These are phyloP conservation scores for Pygoscelis antarcticus DNA, from an alignment of 2,113 vertebrate genomes.

Conservation along the genomic window DNA sequence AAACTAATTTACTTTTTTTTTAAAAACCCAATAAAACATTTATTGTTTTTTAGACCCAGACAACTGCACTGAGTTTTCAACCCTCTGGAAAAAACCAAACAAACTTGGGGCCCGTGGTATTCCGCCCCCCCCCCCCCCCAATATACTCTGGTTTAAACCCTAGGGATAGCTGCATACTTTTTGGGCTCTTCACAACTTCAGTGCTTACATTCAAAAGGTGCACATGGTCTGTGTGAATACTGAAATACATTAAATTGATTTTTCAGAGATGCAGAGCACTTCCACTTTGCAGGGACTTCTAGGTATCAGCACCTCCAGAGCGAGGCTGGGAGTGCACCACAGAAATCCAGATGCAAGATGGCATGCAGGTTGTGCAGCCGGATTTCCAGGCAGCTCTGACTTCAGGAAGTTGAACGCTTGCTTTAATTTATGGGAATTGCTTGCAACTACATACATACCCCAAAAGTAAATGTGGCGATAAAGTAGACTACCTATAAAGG, in stretches of 20 bases:
- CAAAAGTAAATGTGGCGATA: conserved; percentile 49
- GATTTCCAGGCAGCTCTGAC: conserved; percentile 25
- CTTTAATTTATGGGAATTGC: conserved; percentile 42
- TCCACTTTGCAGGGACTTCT: neutral
- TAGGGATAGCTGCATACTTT: neutral
- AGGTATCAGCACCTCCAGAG: neutral
- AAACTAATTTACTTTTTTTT: neutral
- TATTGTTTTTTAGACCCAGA: neutral
- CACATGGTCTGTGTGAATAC: neutral
- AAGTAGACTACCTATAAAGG: conserved; percentile 64
- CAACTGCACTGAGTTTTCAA: neutral
- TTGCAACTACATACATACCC: conserved; percentile 35
- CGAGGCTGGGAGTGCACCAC: neutral
- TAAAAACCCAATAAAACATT: neutral
- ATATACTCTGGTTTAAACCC: neutral
- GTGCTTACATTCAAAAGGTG: neutral
- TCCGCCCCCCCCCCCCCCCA: too few relatives aligned
- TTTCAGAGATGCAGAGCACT: neutral
- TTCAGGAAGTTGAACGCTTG: neutral
- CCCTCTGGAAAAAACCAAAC: neutral
- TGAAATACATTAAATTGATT: neutral
- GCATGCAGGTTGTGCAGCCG: neutral
- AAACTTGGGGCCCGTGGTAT: neutral
- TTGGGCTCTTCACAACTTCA: neutral
- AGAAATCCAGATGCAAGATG: neutral